A percentile compares a stretch with the other conserved stretches of the same genome.
Evolutionary conservation across 2,888 invertebrate genomes (phyloP).

Genomic region (Dryocosmus kuriphilus): DNA sequence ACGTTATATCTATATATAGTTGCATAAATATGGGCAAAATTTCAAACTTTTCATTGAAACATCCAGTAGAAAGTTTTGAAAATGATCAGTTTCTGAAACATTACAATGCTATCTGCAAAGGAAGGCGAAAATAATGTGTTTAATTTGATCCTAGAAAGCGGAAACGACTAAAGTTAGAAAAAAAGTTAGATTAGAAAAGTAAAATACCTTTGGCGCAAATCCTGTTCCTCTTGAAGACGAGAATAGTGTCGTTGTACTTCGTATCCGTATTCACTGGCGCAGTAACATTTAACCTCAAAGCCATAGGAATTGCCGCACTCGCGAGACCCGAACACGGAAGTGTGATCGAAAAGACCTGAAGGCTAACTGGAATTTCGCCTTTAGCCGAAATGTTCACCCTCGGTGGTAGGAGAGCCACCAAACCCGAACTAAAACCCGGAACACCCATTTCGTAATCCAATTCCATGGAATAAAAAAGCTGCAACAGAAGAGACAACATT

Average conservation of each 20-base stretch:
- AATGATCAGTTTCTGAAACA: too few relatives aligned
- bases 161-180: neutral
- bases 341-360: conserved; percentile 87
- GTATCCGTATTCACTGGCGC: conserved; percentile 83
- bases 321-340: conserved; percentile 90
- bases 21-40: too few relatives aligned
- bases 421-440: conserved; percentile 66
- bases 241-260: conserved; percentile 83
- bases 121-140: too few relatives aligned
- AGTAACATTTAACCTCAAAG: conserved; percentile 89
- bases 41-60: too few relatives aligned
- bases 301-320: conserved; percentile 90
- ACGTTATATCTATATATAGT: too few relatives aligned
- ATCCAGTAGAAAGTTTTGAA: too few relatives aligned
- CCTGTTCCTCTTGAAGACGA: conserved; percentile 91
- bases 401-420: conserved; percentile 85
- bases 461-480: conserved; percentile 88
- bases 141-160: neutral
- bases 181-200: conserved; percentile 57
- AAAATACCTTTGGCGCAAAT: conserved; percentile 88
- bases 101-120: too few relatives aligned
- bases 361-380: conserved; percentile 88
- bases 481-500: conserved; percentile 65
- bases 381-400: conserved; percentile 90
- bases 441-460: conserved; percentile 84